Percentiles rank a stretch among this genome's conserved stretches.
Conservation (phyloP, 2,113 vertebrate species). For the Crotalus horridus region DNA sequence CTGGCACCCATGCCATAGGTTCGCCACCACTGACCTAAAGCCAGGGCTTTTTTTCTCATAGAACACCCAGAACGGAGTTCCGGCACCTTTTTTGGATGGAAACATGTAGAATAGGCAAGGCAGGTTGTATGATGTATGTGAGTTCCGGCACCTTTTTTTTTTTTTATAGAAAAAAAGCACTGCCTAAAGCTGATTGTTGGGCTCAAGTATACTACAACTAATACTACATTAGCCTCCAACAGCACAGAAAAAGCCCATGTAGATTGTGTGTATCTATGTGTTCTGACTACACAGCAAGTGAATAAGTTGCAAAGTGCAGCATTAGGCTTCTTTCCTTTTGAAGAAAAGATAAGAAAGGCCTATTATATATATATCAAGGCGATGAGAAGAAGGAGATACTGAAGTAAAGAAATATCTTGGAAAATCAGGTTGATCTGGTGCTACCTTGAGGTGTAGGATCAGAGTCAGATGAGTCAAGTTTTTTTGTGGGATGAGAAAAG, state of each 20-base stretch:
- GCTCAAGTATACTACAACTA: neutral
- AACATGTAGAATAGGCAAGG: too few relatives aligned
- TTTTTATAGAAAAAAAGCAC: too few relatives aligned
- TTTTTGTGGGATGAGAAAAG: constrained; percentile 33
- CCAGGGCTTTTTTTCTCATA: too few relatives aligned
- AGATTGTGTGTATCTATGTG: neutral
- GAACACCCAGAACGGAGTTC: too few relatives aligned
- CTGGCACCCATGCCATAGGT: too few relatives aligned
- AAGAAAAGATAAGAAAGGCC: constrained; percentile 22
- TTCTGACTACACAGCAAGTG: neutral
- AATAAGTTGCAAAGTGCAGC: neutral
- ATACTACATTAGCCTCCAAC: too few relatives aligned
- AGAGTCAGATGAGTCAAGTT: neutral
- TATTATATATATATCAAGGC: neutral
- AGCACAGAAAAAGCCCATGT: neutral
- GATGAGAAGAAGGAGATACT: neutral
- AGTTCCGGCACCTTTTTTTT: too few relatives aligned
- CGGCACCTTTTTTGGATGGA: too few relatives aligned
- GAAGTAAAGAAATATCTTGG: constrained; percentile 1
- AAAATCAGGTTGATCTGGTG: constrained; percentile 31
- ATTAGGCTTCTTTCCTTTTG: neutral
- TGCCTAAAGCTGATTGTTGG: neutral
- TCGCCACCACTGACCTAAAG: too few relatives aligned
- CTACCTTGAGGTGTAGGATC: constrained; percentile 16
- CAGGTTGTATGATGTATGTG: too few relatives aligned